These are phyloP conservation scores for Caenorhabditis drosophilae DNA, from an alignment of 2,888 invertebrate species.

Conservation along the genomic window DNA sequence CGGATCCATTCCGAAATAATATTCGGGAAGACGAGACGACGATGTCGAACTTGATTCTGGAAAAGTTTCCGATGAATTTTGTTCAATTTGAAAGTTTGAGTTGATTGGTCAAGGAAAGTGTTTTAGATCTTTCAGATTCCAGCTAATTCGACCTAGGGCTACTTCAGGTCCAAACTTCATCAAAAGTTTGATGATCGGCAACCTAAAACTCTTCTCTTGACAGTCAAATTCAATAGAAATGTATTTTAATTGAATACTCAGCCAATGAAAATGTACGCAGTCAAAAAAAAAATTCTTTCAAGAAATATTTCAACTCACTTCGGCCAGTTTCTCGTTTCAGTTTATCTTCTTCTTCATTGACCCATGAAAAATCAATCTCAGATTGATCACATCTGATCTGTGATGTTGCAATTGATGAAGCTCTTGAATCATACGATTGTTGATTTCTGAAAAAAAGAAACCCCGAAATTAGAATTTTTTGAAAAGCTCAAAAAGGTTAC, in stretches of 20 bases:
- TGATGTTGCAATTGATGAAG: slow-evolving; percentile 45
- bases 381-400: slow-evolving; percentile 47
- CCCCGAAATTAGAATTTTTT: too few species aligned
- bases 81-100: too few species aligned
- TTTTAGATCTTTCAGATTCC: slow-evolving; percentile 6
- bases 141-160: slow-evolving; percentile 4
- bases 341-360: slow-evolving; percentile 47
- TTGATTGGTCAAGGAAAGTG: too few species aligned
- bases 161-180: too few species aligned
- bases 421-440: slow-evolving; percentile 35
- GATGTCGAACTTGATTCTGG: not conserved
- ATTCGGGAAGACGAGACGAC: slow-evolving; percentile 27
- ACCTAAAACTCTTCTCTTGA: too few species aligned
- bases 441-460: slow-evolving; percentile 12
- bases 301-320: slow-evolving; percentile 21
- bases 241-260: too few species aligned
- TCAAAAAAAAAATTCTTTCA: too few species aligned
- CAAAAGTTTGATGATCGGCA: too few species aligned
- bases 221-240: too few species aligned
- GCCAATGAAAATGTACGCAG: too few species aligned
- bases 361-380: slow-evolving; percentile 53
- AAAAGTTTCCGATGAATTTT: too few species aligned
- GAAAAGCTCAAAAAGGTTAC: too few species aligned
- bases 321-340: slow-evolving; percentile 31
- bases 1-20: slow-evolving; percentile 45